These are phyloP conservation scores for Bambusicola thoracicus DNA, from an alignment of 2,113 vertebrate genomes.

Conservation along the genomic window DNA sequence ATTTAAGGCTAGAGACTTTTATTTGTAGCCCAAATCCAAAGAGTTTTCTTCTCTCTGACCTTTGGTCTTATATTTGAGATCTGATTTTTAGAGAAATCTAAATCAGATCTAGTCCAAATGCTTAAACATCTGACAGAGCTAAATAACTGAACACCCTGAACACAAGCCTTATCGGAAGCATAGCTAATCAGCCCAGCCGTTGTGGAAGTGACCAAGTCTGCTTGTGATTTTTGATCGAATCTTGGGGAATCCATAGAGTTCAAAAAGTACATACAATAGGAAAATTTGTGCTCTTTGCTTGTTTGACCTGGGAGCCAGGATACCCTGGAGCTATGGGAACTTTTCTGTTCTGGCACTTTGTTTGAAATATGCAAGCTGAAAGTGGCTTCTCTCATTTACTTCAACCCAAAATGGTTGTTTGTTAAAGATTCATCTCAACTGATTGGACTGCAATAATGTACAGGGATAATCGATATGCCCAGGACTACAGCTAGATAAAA, in stretches of 20 bases:
- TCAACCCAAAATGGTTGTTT: not conserved
- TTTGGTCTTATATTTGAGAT: not conserved
- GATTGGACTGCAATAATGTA: not conserved
- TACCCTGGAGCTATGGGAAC: not conserved
- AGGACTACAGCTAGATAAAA: not conserved
- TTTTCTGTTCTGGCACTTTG: not conserved
- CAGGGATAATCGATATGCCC: not conserved
- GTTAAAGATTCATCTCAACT: not conserved
- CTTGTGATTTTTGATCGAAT: not conserved
- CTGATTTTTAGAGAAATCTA: not conserved
- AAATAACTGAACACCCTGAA: not conserved
- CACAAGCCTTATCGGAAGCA: not conserved
- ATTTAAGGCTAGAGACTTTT: not conserved
- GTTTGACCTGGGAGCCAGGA: not conserved
- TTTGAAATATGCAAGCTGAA: not conserved
- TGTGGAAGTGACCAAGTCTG: not conserved
- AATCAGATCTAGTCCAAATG: not conserved
- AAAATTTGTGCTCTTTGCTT: not conserved
- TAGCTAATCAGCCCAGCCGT: not conserved
- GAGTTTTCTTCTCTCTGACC: not conserved
- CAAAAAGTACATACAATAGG: not conserved
- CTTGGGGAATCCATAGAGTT: not conserved
- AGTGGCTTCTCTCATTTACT: not conserved
- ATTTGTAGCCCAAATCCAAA: not conserved
- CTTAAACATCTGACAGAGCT: not conserved